Percentiles rank a stretch among this genome's conserved stretches.
Evolutionary conservation across 2,888 invertebrate genomes (phyloP).

Genomic region (Amphipoea lucens): DNA sequence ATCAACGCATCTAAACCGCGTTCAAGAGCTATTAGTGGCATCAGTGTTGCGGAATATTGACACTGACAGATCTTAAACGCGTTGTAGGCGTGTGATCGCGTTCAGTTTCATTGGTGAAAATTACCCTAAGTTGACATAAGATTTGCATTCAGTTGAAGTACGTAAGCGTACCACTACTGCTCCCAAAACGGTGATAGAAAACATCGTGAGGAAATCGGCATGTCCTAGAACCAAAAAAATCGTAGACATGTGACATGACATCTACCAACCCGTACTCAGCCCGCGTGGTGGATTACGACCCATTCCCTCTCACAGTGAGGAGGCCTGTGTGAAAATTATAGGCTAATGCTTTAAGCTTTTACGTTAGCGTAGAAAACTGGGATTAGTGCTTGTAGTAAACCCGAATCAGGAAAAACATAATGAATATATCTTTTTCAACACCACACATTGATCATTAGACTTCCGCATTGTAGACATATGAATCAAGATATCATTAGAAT

Average conservation of each 20-base stretch:
- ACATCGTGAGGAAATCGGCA: background rate
- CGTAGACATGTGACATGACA: background rate
- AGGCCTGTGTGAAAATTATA: background rate
- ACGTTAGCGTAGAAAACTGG: too few relatives aligned
- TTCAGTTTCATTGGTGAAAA: background rate
- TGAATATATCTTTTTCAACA: background rate
- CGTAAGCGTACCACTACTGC: background rate
- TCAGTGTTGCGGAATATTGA: background rate
- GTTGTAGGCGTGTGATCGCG: background rate
- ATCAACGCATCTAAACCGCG: background rate
- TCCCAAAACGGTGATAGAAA: background rate
- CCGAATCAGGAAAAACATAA: background rate
- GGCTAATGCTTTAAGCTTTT: background rate
- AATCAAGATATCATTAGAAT: conserved; percentile 48
- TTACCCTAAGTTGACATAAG: background rate
- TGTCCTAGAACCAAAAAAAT: background rate
- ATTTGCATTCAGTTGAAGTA: background rate
- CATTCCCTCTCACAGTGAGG: background rate
- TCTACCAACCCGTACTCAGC: background rate
- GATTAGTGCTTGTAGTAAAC: background rate
- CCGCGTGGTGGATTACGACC: background rate
- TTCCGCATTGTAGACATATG: conserved; percentile 14
- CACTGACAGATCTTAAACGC: background rate
- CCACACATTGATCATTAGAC: background rate
- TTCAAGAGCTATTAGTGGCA: background rate